A percentile compares a stretch with the other conserved stretches of the same genome.
Evolutionary conservation across 1,140 invertebrate genomes (phyloP).

Genomic region (Thalassaphorura encarpata): DNA sequence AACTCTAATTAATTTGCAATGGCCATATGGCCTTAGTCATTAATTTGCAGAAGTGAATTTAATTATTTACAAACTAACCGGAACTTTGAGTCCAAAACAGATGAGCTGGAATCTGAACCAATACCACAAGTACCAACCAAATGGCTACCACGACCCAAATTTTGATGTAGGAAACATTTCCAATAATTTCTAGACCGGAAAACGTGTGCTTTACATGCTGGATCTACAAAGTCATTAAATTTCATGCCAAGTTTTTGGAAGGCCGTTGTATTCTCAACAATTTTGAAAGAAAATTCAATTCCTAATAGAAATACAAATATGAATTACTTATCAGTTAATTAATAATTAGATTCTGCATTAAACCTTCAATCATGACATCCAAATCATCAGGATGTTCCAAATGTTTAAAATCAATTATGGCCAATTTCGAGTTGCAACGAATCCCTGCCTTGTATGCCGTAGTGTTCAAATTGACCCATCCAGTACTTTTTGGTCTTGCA

Average conservation of each 20-base stretch:
- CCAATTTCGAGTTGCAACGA: not conserved
- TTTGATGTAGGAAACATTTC: conserved; percentile 34
- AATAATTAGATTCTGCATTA: too few species aligned
- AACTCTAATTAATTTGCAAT: too few species aligned
- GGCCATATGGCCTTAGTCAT: too few species aligned
- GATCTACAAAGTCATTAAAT: not conserved
- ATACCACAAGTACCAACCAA: conserved; percentile 52
- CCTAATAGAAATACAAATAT: too few species aligned
- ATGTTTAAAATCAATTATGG: conserved; percentile 7
- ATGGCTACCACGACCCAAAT: conserved; percentile 43
- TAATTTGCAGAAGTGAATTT: too few species aligned
- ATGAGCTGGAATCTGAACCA: conserved; percentile 40
- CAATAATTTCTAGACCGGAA: conserved; percentile 34
- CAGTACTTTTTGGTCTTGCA: not conserved
- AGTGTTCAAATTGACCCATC: not conserved
- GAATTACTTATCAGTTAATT: too few species aligned
- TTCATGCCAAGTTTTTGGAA: not conserved
- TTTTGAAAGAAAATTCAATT: too few species aligned
- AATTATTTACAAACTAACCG: too few species aligned
- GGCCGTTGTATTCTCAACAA: not conserved
- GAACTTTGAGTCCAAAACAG: conserved; percentile 40
- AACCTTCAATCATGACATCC: conserved; percentile 5
- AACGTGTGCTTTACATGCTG: not conserved
- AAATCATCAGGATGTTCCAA: not conserved
- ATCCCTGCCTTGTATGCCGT: not conserved